Percentiles rank a stretch among this genome's conserved stretches.
Evolutionary conservation across 2,888 invertebrate species (phyloP).

Genomic region (Erebia palarica): DNA sequence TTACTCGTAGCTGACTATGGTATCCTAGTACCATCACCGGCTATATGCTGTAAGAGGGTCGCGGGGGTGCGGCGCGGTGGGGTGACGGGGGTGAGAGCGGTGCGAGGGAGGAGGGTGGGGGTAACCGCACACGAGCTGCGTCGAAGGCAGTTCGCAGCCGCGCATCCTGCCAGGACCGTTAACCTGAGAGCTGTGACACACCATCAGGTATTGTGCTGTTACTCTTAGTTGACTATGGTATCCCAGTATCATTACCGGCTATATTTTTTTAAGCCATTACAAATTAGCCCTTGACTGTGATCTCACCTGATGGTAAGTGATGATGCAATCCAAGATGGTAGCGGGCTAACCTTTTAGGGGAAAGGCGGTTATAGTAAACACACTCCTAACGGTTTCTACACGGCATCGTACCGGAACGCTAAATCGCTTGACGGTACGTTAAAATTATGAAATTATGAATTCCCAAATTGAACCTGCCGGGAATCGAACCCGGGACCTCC

Average conservation of each 20-base stretch:
- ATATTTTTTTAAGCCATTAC: constrained; percentile 84
- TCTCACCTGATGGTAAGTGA: too few species aligned
- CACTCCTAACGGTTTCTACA: too few species aligned
- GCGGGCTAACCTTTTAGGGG: too few species aligned
- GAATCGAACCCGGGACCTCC: too few species aligned
- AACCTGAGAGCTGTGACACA: constrained; percentile 88
- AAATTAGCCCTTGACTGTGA: too few species aligned
- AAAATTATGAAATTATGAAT: too few species aligned
- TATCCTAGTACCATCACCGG: not conserved
- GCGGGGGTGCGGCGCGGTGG: not conserved
- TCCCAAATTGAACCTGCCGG: too few species aligned
- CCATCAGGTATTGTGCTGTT: constrained; percentile 80
- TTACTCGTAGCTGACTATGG: not conserved
- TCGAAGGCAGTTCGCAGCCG: constrained; percentile 84
- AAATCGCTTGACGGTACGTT: too few species aligned
- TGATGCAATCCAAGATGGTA: too few species aligned
- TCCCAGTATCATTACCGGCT: not conserved
- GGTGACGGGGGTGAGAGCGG: constrained; percentile 36
- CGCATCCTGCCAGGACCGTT: constrained; percentile 91
- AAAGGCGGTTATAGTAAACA: too few species aligned
- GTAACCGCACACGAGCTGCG: constrained; percentile 86
- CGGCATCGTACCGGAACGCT: too few species aligned
- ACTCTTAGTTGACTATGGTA: not conserved
- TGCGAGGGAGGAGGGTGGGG: constrained; percentile 80
- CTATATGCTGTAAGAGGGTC: not conserved